phyloP scores from a whole-genome alignment of 1,140 invertebrate genomes.

The Heliconius melpomene region DNA sequence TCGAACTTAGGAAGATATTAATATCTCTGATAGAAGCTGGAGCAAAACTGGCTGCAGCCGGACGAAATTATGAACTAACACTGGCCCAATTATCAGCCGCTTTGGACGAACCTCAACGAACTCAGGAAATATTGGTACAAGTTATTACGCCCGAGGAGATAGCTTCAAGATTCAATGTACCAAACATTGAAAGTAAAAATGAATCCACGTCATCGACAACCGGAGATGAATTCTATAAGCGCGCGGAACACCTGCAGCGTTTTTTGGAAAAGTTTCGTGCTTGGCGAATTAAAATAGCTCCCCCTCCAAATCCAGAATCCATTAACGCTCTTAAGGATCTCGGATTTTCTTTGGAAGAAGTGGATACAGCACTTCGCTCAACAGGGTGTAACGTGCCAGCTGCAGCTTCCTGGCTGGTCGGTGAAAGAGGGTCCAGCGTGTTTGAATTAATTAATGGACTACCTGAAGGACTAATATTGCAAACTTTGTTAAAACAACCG shows the following conservation, averaged over 20 bases:
- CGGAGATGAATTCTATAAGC: slow-evolving; percentile 47
- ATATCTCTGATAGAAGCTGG: slow-evolving; percentile 74
- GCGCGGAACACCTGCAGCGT: slow-evolving; percentile 63
- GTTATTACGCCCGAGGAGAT: slow-evolving; percentile 72
- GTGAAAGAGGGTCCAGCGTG: slow-evolving; percentile 66
- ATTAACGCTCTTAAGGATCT: slow-evolving; percentile 58
- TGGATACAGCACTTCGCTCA: slow-evolving; percentile 53
- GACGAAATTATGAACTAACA: slow-evolving; percentile 64
- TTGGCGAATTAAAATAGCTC: slow-evolving; percentile 61
- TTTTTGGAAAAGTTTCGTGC: slow-evolving; percentile 69
- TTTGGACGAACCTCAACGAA: slow-evolving; percentile 57
- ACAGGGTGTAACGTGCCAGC: slow-evolving; percentile 71
- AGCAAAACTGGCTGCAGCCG: slow-evolving; percentile 64
- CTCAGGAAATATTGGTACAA: slow-evolving; percentile 55
- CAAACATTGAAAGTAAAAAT: slow-evolving; percentile 18
- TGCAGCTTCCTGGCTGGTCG: slow-evolving; percentile 68
- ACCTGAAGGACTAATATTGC: slow-evolving; percentile 63
- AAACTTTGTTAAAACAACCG: slow-evolving; percentile 68
- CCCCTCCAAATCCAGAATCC: slow-evolving; percentile 60
- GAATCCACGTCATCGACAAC: slow-evolving; percentile 21
- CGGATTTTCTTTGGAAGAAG: slow-evolving; percentile 59
- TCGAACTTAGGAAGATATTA: slow-evolving; percentile 66
- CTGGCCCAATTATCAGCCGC: slow-evolving; percentile 63
- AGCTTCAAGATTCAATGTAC: slow-evolving; percentile 48
- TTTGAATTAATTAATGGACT: slow-evolving; percentile 68